Evolutionary conservation across 2,797 vertebrate species (phyloP), one percentile per base, ranked within the genome.

Genomic region (Myotis planiceps): DNA sequence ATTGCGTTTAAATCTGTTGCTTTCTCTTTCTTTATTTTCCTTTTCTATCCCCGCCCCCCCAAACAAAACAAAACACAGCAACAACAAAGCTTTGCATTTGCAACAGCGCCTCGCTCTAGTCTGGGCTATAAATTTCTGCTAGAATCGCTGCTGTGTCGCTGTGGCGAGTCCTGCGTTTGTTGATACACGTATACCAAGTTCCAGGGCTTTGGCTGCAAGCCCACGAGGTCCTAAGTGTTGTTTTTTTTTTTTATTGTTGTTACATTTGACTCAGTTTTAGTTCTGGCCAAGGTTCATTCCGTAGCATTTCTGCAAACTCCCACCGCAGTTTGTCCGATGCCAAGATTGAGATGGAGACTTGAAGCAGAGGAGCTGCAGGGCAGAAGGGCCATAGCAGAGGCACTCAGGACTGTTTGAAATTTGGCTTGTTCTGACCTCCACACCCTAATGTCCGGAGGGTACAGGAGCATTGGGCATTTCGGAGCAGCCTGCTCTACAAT

Each of bases 241-340:
- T 45, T 14, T 47, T 4, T 15, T 14, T 5, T 29, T 93, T 78
- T 87, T 81, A 39, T 63, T 65, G 71, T 37, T 29, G 80, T 18
- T 55, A 42, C 7, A 0, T 42, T 88, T 68, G 42, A 76, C 86
- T 94, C 0, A 1, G 53, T 91, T 95, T 87, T 86, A 39, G 58
- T 86, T 91, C 92, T 94, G 80, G 68, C n/a, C 27, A 79, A 42
- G 19, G 47, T 65, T 74, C 23, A 18, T 74, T 90, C 72, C 63
- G 87, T 63, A 21, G 3, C 25, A 25, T 58, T 93, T 79, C 92
- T 95, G 72, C 81, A 90, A 60, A 87, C 74, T 71, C 79, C 60
- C 49, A 65, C 27, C 0, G 0, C 0, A 6, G 51, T 66, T 55
- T 79, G 76, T 69, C 69, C 80, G 69, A 58, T 23, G 68, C 47